Conservation (phyloP, 2,113 vertebrate genomes). For the Onychostruthus taczanowskii region DNA sequence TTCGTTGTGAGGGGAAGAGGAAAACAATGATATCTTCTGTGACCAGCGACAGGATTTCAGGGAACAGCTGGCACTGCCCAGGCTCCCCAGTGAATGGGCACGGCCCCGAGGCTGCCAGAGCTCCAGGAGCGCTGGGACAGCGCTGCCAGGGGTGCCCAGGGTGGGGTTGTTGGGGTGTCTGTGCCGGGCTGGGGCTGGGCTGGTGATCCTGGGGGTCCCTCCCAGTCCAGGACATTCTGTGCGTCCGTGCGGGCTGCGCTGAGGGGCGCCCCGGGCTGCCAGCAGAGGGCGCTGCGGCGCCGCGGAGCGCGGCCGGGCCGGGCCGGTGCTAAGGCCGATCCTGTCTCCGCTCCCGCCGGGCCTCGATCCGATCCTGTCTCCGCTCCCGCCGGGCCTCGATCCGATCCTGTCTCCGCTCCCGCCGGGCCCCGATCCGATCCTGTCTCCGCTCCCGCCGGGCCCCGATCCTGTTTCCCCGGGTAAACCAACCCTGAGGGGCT, state of each 20-base stretch:
- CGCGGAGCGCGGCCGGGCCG: background rate
- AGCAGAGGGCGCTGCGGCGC: background rate
- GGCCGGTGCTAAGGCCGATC: background rate
- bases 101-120: background rate
- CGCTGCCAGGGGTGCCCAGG: background rate
- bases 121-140: background rate
- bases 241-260: background rate
- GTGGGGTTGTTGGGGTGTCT: background rate
- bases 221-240: accelerated
- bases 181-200: background rate
- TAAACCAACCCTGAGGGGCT: too few relatives aligned
- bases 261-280: background rate
- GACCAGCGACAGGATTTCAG: background rate
- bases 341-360: too few relatives aligned
- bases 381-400: too few relatives aligned
- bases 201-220: background rate
- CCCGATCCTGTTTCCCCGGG: too few relatives aligned
- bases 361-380: background rate
- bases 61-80: background rate
- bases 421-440: too few relatives aligned
- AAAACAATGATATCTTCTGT: too few relatives aligned
- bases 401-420: too few relatives aligned
- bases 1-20: background rate
- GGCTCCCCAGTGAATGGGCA: background rate
- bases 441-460: too few relatives aligned